Evolutionary conservation across 2,888 invertebrate genomes (phyloP), one percentile per base, ranked within the genome.

Genomic region (Bugula neritina): DNA sequence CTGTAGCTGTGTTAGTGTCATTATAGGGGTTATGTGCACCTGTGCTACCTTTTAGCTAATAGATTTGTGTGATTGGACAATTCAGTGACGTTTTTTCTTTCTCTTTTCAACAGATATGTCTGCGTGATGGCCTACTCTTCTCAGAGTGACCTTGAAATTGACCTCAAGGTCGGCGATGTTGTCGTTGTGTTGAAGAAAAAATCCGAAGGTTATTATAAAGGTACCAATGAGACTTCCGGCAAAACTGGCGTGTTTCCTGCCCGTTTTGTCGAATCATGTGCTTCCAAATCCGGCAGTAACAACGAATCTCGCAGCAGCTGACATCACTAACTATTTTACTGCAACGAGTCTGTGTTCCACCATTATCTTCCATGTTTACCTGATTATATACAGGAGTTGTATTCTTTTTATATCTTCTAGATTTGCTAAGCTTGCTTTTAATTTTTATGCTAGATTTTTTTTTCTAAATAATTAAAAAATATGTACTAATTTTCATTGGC

Each of bases 191-290:
- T 92, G 79, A 91, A 91, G 80, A 94, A 94, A 81, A 89, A 94
- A 71, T 94, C 94, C 71, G 94, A 95, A 81, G 95, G 95, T 69
- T 95, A 95, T 95, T 95, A 92, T 85, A 94, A 94, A 82, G 95
- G 95, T 27, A 94, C 93, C 0, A 88, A 92, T 77, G 91, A 92
- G 77, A 88, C 93, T 72, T 94, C 93, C 0, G 94, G 94, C 54
- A 90, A 92, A 78, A 92, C 92, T 1, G 95, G 95, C n/a, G 88
- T 95, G 58, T 95, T 95, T 86, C 95, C 95, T 0, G 93, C 94
- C 71, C 94, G 93, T 81, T 95, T 95, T 86, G 95, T 94, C 21
- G 31, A 63, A 63, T 63, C 63, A 29, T 63, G 27, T 63, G 10
- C 63, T 63, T 63, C 63, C 63, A 63, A 31, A 13, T 57, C 57